Conservation (phyloP, 1,140 invertebrate genomes). For the Sitobion miscanthi region DNA sequence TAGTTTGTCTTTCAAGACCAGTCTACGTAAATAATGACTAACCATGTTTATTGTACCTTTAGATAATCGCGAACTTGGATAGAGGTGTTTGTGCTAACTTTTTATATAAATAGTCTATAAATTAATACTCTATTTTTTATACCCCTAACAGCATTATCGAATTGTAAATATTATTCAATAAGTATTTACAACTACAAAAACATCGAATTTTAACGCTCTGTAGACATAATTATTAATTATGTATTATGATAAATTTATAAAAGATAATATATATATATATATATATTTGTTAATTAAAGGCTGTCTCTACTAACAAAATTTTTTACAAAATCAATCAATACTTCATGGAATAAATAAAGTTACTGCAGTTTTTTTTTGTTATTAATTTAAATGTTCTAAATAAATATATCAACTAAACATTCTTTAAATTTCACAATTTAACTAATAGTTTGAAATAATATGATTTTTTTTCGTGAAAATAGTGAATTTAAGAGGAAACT, state of each 20-base stretch:
- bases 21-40: neutral
- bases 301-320: neutral
- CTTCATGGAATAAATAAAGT: neutral
- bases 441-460: neutral
- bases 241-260: constrained; percentile 2
- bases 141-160: neutral
- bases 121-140: neutral
- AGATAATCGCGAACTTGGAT: neutral
- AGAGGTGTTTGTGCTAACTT: constrained; percentile 2
- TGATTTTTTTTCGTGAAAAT: neutral
- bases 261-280: constrained; percentile 2
- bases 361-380: neutral
- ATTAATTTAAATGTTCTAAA: neutral
- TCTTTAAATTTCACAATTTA: neutral
- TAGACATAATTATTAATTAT: neutral
- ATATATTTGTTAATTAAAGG: neutral
- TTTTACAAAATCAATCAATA: neutral
- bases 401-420: neutral
- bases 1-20: neutral
- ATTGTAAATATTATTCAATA: neutral
- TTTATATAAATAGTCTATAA: neutral
- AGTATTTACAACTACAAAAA: neutral
- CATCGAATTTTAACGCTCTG: neutral
- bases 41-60: neutral
- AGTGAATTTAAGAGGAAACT: too few relatives aligned